These are phyloP conservation scores for Mobula birostris DNA, from an alignment of 2,113 vertebrate genomes.

Conservation along the genomic window DNA sequence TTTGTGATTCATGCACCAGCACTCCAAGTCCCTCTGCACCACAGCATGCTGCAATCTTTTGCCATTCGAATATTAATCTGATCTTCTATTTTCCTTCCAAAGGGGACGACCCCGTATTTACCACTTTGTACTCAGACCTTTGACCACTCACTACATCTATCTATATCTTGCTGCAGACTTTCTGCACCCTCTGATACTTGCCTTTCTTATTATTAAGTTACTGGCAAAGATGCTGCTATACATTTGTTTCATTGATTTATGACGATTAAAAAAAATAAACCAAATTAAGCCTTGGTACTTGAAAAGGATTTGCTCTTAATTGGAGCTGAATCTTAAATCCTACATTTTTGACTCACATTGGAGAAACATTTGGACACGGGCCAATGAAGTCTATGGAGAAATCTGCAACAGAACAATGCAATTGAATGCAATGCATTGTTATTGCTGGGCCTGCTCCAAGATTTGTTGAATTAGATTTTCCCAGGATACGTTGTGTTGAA, in stretches of 20 bases:
- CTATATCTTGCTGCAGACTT: too few relatives aligned
- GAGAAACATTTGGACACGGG: not conserved
- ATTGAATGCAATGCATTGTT: not conserved
- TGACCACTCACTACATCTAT: too few relatives aligned
- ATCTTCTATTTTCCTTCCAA: too few relatives aligned
- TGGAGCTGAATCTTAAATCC: not conserved
- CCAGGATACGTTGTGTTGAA: not conserved
- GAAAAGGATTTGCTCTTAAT: not conserved
- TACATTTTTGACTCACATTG: not conserved
- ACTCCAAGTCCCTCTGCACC: too few relatives aligned
- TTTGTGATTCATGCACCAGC: too few relatives aligned
- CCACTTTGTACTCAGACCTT: too few relatives aligned
- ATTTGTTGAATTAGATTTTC: not conserved
- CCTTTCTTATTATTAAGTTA: not conserved
- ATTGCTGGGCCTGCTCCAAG: constrained; percentile 1
- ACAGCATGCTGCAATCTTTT: too few relatives aligned
- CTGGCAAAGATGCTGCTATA: not conserved
- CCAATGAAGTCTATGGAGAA: not conserved
- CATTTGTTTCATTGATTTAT: not conserved
- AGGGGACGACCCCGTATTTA: too few relatives aligned
- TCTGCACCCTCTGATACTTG: too few relatives aligned
- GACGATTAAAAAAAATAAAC: not conserved
- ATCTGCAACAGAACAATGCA: not conserved
- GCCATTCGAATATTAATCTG: too few relatives aligned
- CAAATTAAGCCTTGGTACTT: not conserved